Conservation (phyloP, 1,140 invertebrate genomes). For the Ectropis grisescens region DNA sequence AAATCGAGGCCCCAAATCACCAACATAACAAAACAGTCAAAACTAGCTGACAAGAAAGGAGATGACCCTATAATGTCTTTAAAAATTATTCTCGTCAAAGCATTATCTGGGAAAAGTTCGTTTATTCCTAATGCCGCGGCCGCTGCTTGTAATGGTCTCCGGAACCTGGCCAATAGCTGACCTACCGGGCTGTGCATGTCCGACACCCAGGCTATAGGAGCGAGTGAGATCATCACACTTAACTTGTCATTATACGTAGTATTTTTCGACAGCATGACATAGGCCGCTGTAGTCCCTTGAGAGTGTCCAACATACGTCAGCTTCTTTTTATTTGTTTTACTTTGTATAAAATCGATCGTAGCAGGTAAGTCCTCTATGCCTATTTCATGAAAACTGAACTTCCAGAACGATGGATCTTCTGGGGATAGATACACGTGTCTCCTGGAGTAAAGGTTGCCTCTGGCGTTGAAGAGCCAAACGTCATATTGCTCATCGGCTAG, state of each 20-base stretch:
- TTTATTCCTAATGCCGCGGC: constrained; percentile 1
- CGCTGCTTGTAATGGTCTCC: background rate
- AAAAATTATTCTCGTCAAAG: constrained; percentile 38
- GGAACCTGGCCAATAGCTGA: constrained; percentile 6
- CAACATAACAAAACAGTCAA: constrained; percentile 74
- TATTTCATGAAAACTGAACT: constrained; percentile 74
- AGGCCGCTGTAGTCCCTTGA: constrained; percentile 77
- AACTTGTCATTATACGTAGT: constrained; percentile 77
- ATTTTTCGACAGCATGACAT: constrained; percentile 67
- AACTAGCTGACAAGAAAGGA: constrained; percentile 51
- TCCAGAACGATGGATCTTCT: constrained; percentile 64
- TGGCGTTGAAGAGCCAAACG: constrained; percentile 80
- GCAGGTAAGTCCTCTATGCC: constrained; percentile 63
- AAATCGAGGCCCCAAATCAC: constrained; percentile 70
- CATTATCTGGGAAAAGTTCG: constrained; percentile 6
- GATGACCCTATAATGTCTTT: constrained; percentile 38
- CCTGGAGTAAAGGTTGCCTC: constrained; percentile 78
- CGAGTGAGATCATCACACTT: constrained; percentile 26
- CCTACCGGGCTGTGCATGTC: constrained; percentile 65
- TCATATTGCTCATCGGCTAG: constrained; percentile 78
- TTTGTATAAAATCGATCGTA: constrained; percentile 64
- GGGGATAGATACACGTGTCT: no score
- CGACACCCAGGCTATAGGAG: constrained; percentile 72
- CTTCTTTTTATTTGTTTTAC: constrained; percentile 38
- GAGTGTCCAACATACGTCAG: constrained; percentile 73